Evolutionary conservation across 2,888 invertebrate species (phyloP).

Genomic region (Erpobdella octoculata): DNA sequence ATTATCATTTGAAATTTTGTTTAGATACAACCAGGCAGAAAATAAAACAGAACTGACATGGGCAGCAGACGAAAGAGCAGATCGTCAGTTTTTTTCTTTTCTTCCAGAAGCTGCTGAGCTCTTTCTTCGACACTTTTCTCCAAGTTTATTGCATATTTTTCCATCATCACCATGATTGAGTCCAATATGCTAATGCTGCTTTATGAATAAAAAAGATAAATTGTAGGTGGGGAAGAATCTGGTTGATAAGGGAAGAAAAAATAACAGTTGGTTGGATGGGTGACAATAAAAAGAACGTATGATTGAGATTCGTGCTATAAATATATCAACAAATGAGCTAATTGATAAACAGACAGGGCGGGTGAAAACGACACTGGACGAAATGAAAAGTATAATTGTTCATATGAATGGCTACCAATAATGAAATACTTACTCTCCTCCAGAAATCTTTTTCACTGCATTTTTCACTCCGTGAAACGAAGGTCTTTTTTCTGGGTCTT

Average conservation of each 20-base stretch:
- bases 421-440: slow-evolving; percentile 42
- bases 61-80: slow-evolving; percentile 47
- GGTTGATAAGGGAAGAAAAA: background rate
- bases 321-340: no score
- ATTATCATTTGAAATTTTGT: background rate
- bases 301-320: no score
- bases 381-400: no score
- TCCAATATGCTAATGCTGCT: slow-evolving; percentile 34
- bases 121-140: slow-evolving; percentile 45
- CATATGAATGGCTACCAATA: no score
- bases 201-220: background rate
- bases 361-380: no score
- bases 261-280: background rate
- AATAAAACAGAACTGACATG: slow-evolving; percentile 38
- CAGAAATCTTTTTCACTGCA: slow-evolving; percentile 36
- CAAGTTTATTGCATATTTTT: slow-evolving; percentile 46
- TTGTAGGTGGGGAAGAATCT: background rate
- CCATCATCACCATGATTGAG: slow-evolving; percentile 40
- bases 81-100: slow-evolving; percentile 48
- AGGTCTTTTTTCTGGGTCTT: slow-evolving; percentile 39
- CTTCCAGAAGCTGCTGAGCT: slow-evolving; percentile 46
- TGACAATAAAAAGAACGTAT: background rate
- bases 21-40: background rate
- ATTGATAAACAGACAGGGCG: no score
- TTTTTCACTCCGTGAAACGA: slow-evolving; percentile 40